These are phyloP conservation scores for Halcyon leucocephala DNA, from an alignment of 2,797 vertebrate species.

Conservation along the genomic window DNA sequence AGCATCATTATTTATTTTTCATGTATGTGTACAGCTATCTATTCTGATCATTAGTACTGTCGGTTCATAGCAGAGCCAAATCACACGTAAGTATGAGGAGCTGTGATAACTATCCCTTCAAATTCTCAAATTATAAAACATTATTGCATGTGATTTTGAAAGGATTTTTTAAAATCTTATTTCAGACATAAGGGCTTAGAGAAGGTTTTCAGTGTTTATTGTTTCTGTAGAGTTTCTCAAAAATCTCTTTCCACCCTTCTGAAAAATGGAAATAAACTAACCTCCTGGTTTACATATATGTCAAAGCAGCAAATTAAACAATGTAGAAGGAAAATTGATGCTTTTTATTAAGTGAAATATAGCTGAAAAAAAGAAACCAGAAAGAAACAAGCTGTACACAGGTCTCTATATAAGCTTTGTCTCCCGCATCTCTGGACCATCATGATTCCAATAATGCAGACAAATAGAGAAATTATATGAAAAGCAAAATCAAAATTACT, in stretches of 20 bases:
- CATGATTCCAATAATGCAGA: neutral
- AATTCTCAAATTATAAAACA: neutral
- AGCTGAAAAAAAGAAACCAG: neutral
- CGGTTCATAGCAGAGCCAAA: neutral
- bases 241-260: neutral
- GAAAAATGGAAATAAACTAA: neutral
- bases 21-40: neutral
- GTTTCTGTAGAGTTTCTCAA: neutral
- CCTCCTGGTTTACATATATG: neutral
- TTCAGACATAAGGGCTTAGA: rapidly evolving
- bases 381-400: neutral
- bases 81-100: neutral
- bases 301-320: neutral
- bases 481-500: conserved; percentile 9
- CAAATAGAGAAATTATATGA: neutral
- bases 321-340: neutral
- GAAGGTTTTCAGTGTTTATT: neutral
- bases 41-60: neutral
- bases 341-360: neutral
- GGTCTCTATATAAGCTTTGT: neutral
- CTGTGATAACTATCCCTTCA: neutral
- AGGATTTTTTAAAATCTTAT: neutral
- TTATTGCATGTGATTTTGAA: neutral
- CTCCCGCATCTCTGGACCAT: neutral
- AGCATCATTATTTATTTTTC: neutral